A percentile compares a stretch with the other conserved stretches of the same genome.
These are phyloP conservation scores for Hycleus phaleratus DNA, from an alignment of 1,140 invertebrate species.

Conservation along the genomic window DNA sequence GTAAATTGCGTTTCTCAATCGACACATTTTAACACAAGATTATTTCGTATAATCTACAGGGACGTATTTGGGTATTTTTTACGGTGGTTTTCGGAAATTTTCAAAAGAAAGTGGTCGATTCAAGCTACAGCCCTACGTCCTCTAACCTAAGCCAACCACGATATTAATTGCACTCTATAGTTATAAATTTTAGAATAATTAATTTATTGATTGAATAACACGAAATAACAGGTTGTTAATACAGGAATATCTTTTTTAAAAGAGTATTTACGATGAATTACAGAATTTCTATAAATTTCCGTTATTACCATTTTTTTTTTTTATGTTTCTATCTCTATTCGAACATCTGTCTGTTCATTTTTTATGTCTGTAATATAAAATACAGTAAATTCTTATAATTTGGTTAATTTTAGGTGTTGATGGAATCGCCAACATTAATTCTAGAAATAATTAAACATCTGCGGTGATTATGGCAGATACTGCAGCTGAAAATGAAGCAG, in stretches of 20 bases:
- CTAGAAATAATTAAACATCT: conserved; percentile 3
- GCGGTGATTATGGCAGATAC: conserved; percentile 40
- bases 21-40: background rate
- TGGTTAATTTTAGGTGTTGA: conserved; percentile 22
- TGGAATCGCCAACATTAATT: conserved; percentile 22
- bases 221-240: too few species aligned
- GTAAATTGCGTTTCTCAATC: conserved; percentile 5
- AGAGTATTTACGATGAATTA: background rate
- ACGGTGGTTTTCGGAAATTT: too few species aligned
- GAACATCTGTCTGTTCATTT: background rate
- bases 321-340: background rate
- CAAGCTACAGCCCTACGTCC: too few species aligned
- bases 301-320: background rate
- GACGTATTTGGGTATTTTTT: too few species aligned
- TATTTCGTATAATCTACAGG: too few species aligned
- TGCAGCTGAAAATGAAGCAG: conserved; percentile 39
- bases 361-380: background rate
- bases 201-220: too few species aligned
- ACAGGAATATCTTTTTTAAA: background rate
- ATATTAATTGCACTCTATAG: too few species aligned
- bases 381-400: too few species aligned
- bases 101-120: too few species aligned
- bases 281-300: background rate
- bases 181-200: too few species aligned
- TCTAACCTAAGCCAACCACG: too few species aligned